Evolutionary conservation across 2,888 invertebrate genomes (phyloP).

Genomic region (Drosophila pegasa): DNA sequence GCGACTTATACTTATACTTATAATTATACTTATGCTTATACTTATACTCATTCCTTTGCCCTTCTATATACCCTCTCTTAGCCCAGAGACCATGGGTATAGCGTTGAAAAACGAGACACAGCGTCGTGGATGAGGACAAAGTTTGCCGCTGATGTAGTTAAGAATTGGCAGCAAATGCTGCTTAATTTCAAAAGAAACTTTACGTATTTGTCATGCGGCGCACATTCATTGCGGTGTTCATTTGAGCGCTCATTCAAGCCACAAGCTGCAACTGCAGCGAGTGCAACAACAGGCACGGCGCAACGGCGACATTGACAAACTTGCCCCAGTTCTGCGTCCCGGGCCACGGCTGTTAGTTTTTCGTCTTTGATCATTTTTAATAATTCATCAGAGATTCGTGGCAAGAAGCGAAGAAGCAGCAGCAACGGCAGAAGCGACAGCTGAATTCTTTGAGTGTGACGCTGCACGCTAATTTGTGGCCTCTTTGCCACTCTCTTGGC

Average conservation of each 20-base stretch:
- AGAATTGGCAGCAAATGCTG: slow-evolving; percentile 82
- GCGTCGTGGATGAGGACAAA: slow-evolving; percentile 66
- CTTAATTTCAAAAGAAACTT: slow-evolving; percentile 82
- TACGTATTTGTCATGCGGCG: slow-evolving; percentile 80
- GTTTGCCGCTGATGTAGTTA: slow-evolving; percentile 80
- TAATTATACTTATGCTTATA: not conserved
- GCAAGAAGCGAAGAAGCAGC: slow-evolving; percentile 1
- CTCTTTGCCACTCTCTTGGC: slow-evolving; percentile 27
- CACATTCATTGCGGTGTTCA: slow-evolving; percentile 81
- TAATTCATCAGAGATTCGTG: slow-evolving; percentile 63
- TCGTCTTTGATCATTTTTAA: slow-evolving; percentile 53
- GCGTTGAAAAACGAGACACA: slow-evolving; percentile 42
- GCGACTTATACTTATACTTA: slow-evolving; percentile 1
- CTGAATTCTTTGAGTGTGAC: slow-evolving; percentile 27
- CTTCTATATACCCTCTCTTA: not conserved
- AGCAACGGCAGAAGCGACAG: not conserved
- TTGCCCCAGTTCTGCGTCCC: slow-evolving; percentile 24
- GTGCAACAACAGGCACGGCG: not conserved
- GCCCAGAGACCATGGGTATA: not conserved
- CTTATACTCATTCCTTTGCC: not conserved
- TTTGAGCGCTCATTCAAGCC: slow-evolving; percentile 73
- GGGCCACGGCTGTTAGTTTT: slow-evolving; percentile 3
- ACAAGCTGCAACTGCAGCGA: slow-evolving; percentile 22
- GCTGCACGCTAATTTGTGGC: slow-evolving; percentile 68
- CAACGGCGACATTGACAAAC: slow-evolving; percentile 46